Base-by-base conservation (phyloP, 2,888 invertebrate genomes). In the Holacanthella duospinosa region DNA sequence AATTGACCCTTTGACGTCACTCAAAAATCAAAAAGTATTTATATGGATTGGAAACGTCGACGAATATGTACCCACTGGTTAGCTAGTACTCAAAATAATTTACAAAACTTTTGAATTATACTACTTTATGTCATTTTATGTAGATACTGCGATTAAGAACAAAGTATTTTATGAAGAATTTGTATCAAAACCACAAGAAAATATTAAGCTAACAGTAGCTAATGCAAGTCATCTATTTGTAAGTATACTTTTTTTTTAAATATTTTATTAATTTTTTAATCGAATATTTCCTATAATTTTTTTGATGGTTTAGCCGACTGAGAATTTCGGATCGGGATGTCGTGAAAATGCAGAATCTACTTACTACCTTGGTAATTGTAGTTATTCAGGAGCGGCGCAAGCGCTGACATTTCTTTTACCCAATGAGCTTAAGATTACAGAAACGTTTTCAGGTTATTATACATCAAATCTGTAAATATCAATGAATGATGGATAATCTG, bases 11-110 rank as follows among this genome's bases (percentile, higher is more conserved):
- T 36, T 69, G n/a, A 24, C 25, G 12, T 68, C 66, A 60, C 25
- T 71, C 2, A 59, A 57, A 19, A 28, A 53, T 24, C 65, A 69
- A 36, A 43, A 59, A 58, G 63, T 71, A 53, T 71, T 66, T 59
- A 65, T 71, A 19, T 71, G 71, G 71, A 69, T 61, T 16, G 71
- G 71, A 12, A 61, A 43, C 1, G 19, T 59, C 26, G 71, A 71
- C 59, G 65, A 63, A 60, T 71, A 65, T 57, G 58, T 71, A 25
- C 71, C 71, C 24, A 25, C 61, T 29, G 62, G 68, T 70, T 12
- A 43, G n/a, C n/a, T 21, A 12, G 26, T 6, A 55, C 16, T 6
- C 24, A 25, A 19, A n/a, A 55, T 25, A 6, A 26, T 44, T 6
- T 19, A 57, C 21, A 29, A 6, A 55, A 55, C 29, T 57, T 62